These are phyloP conservation scores for Leptonema lineaticorne DNA, from an alignment of 1,140 invertebrate species.

Conservation along the genomic window DNA sequence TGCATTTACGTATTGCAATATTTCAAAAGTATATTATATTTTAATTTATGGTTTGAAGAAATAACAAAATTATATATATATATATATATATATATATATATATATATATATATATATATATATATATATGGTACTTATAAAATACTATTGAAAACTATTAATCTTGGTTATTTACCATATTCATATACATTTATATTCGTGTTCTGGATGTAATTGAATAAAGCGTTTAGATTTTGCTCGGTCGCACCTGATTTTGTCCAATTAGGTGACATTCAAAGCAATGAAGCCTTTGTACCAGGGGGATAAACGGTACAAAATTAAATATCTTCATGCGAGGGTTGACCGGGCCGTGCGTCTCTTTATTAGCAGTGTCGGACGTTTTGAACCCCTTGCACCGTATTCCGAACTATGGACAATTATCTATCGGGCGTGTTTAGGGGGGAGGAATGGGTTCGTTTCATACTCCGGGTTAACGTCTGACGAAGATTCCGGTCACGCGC, in stretches of 20 bases:
- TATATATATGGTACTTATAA: neutral
- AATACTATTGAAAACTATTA: neutral
- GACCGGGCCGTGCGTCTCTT: neutral
- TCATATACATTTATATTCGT: neutral
- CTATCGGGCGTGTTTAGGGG: conserved; percentile 19
- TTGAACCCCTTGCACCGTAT: neutral
- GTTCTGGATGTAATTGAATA: neutral
- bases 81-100: neutral
- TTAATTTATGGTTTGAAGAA: neutral
- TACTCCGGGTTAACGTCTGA: conserved; percentile 29
- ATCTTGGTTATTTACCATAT: neutral
- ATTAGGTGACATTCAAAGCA: conserved; percentile 12
- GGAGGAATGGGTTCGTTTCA: conserved; percentile 5
- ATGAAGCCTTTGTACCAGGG: no score
- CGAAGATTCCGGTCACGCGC: conserved; percentile 40
- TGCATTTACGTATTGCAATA: no score
- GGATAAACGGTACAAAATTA: neutral
- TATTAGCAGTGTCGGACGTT: conserved; percentile 9
- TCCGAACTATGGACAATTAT: conserved; percentile 34
- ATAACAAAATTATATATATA: neutral
- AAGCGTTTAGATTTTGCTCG: neutral
- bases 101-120: neutral
- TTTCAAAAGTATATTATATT: no score
- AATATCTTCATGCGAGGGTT: neutral
- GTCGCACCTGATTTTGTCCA: conserved; percentile 11